Evolutionary conservation across 2,888 invertebrate genomes (phyloP), one percentile per base, ranked within the genome.

Genomic region (Tipula vernalis): DNA sequence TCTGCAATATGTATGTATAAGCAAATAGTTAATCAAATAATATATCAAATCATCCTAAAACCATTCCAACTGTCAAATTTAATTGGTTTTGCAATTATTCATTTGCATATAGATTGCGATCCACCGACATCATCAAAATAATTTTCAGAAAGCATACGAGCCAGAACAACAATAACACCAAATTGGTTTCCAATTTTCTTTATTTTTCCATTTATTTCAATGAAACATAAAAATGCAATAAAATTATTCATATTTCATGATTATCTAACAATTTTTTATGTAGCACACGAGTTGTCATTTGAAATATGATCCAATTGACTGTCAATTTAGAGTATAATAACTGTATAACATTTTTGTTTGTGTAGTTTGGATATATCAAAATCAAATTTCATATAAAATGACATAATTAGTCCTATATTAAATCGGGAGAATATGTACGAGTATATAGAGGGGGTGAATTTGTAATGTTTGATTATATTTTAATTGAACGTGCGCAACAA

Each of bases 231-330:
- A 71, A 71, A 71, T 71, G 71, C 71, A 71, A 71, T 71, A 71
- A 71, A 71, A 71, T 28, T 71, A 28, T 71, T 71, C 71, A 71
- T 71, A 71, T 71, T 71, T 71, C 71, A 71, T 5, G 71, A 71
- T 71, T 71, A 71, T 28, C 51, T 6, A 57, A 57, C 15, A 57
- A 15, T 57, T 57, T 57, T 15, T 57, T 57, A 57, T 57, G 18
- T 57, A 57, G 6, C 39, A 39, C 15, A 28, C 71, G 15, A 28
- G 71, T 28, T 10, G 28, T 71, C 71, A 71, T 18, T 71, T 71
- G 71, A 71, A 71, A 71, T 71, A 71, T 71, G 71, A 71, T 71
- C 71, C 71, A 71, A 71, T 71, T 71, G 71, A 71, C 71, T 71
- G 71, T 71, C 71, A 71, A 28, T 71, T 71, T 71, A 28, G 71